These are phyloP conservation scores for Endomychus coccineus DNA, from an alignment of 2,888 invertebrate species.

Conservation along the genomic window DNA sequence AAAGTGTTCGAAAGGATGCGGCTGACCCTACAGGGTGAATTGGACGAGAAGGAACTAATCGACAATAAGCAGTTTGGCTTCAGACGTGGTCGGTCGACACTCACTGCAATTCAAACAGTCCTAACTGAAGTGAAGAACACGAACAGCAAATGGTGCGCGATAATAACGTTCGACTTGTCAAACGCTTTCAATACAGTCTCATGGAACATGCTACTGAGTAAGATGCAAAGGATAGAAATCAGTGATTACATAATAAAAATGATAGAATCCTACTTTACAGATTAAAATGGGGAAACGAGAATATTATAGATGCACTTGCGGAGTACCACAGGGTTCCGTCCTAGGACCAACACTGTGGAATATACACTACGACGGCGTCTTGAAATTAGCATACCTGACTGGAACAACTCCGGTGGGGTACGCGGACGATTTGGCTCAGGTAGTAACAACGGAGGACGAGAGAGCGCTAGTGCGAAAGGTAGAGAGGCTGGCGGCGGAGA, in stretches of 20 bases:
- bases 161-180: constrained; percentile 5
- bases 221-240: background rate
- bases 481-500: constrained; percentile 3
- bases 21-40: background rate
- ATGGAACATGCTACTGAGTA: constrained; percentile 1
- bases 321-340: constrained; percentile 11
- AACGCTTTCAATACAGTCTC: constrained; percentile 8
- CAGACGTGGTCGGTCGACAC: background rate
- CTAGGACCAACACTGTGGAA: constrained; percentile 12
- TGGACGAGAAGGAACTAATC: background rate
- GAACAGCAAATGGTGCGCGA: constrained; percentile 2
- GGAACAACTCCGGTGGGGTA: constrained; percentile 1
- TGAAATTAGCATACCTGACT: background rate
- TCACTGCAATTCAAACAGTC: background rate
- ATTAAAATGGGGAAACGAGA: background rate
- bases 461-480: background rate
- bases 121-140: background rate
- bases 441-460: constrained; percentile 1
- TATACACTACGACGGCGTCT: constrained; percentile 5
- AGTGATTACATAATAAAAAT: background rate
- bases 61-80: background rate
- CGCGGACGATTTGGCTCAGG: constrained; percentile 9
- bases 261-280: background rate
- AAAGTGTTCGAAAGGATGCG: background rate
- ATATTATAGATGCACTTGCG: background rate